These are phyloP conservation scores for Myoxocephalus aenaeus DNA, from an alignment of 2,797 vertebrate genomes.

Conservation along the genomic window DNA sequence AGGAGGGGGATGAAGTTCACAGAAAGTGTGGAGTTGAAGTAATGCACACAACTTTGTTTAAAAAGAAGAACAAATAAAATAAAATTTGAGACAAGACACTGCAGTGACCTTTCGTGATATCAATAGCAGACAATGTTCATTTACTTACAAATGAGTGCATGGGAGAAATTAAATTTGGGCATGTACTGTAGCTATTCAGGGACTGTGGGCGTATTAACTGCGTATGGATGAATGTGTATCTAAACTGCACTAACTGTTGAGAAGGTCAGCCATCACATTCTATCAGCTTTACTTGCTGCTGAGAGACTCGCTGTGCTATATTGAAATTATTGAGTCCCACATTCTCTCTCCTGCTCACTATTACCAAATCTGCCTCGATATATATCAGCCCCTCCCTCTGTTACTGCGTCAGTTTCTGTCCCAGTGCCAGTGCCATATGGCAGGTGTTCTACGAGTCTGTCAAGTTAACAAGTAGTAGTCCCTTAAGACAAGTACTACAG, in stretches of 20 bases:
- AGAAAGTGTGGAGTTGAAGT: conserved; percentile 45
- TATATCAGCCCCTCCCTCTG: conserved; percentile 4
- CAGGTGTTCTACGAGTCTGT: conserved; percentile 53
- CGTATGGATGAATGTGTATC: conserved; percentile 56
- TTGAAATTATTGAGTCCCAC: conserved; percentile 39
- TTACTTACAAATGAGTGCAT: conserved; percentile 54
- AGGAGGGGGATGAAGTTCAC: conserved; percentile 31
- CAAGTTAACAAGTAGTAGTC: conserved; percentile 54
- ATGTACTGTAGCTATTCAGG: conserved; percentile 54
- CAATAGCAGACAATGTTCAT: conserved; percentile 51
- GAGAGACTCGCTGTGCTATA: conserved; percentile 33
- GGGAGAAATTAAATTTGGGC: conserved; percentile 54
- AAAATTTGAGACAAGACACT: conserved; percentile 38
- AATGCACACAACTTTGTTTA: conserved; percentile 38
- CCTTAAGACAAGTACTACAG: conserved; percentile 22
- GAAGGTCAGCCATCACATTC: conserved; percentile 76
- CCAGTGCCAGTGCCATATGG: conserved; percentile 51
- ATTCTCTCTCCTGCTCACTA: conserved; percentile 22
- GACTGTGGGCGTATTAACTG: conserved; percentile 56
- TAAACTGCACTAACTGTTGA: conserved; percentile 57
- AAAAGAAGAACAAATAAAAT: conserved; percentile 1
- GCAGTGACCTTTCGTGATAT: conserved; percentile 64
- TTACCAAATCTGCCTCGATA: conserved; percentile 35
- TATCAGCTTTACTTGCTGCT: conserved; percentile 60
- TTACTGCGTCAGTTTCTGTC: conserved; percentile 31